Base-by-base conservation (phyloP, 2,797 vertebrate species). In the Uromys caudimaculatus region DNA sequence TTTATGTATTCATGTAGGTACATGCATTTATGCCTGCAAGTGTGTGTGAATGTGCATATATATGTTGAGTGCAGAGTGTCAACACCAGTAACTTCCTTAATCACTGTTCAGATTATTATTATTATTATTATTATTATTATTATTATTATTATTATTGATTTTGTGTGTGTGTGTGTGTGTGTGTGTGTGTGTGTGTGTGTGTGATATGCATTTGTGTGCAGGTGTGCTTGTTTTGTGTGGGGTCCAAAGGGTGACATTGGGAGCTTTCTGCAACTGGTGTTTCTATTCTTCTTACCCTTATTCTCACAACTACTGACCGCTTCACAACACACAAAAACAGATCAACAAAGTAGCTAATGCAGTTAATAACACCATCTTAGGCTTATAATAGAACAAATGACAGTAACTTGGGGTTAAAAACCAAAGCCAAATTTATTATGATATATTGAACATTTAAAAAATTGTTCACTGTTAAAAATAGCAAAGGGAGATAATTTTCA, bases 401-500 rank as follows among this genome's bases (percentile, higher is more conserved):
- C 58, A 23, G 21, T 69, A 94, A 38, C 93, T 95, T 93, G 44
- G 21, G 12, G 56, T 16, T 69, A 27, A 69, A 69, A 91, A 95
- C n/a, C 47, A 95, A 90, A 94, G 29, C 29, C 29, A 64, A 64
- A 32, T 50, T 81, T 93, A 52, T 58, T 93, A 58, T 32, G 12
- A 2, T 82, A 0, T 0, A 60, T 56, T 94, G 32, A 93, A 6
- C 56, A 81, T 69, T 93, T 91, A 78, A 29, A 90, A 64, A 95
- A 93, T 84, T 89, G 64, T 50, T 89, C 85, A 27, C 50, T 87
- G 29, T 90, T 96, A n/a, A 73, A 94, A 91, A 90, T 89, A 77
- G 71, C 44, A 64, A 67, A 67, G 47, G 23, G 24, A 62, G 11
- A 79, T 60, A 94, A 58, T 69, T 81, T 89, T 89, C 19, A 90